phyloP scores from a whole-genome alignment of 2,113 vertebrate genomes.

The Atherinomorus stipes region DNA sequence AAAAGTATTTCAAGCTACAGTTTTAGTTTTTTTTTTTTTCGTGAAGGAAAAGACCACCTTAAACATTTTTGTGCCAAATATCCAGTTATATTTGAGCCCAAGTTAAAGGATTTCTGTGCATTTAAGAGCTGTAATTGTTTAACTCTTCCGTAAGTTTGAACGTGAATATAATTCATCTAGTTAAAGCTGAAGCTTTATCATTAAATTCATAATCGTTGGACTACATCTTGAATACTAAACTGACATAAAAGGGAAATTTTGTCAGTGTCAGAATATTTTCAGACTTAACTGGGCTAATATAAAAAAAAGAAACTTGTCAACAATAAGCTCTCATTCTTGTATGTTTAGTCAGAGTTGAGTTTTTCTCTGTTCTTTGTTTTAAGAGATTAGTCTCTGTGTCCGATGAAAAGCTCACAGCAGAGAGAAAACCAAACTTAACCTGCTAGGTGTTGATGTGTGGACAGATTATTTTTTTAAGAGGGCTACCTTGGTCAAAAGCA shows the following conservation, averaged over 20 bases:
- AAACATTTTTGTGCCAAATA: background rate
- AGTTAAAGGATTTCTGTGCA: background rate
- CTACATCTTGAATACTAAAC: background rate
- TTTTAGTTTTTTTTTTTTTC: background rate
- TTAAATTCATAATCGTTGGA: background rate
- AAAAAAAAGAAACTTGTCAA: background rate
- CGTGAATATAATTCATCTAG: background rate
- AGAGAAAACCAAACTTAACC: constrained; percentile 15
- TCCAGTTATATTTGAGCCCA: background rate
- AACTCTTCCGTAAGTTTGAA: background rate
- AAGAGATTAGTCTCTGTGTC: background rate
- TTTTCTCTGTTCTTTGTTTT: background rate
- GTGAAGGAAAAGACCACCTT: background rate
- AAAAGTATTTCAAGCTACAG: background rate
- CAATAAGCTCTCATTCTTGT: background rate
- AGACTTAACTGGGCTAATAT: background rate
- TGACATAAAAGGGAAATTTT: no score
- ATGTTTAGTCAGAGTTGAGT: background rate
- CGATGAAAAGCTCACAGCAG: background rate
- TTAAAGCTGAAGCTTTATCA: background rate
- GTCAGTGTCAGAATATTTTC: background rate
- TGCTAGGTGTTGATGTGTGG: constrained; percentile 22
- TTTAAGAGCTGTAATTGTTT: background rate
- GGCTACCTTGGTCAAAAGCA: no score
- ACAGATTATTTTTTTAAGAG: no score